Percentiles rank a stretch among this genome's conserved stretches.
phyloP scores from a whole-genome alignment of 2,888 invertebrate genomes.

The Erebia epiphron region DNA sequence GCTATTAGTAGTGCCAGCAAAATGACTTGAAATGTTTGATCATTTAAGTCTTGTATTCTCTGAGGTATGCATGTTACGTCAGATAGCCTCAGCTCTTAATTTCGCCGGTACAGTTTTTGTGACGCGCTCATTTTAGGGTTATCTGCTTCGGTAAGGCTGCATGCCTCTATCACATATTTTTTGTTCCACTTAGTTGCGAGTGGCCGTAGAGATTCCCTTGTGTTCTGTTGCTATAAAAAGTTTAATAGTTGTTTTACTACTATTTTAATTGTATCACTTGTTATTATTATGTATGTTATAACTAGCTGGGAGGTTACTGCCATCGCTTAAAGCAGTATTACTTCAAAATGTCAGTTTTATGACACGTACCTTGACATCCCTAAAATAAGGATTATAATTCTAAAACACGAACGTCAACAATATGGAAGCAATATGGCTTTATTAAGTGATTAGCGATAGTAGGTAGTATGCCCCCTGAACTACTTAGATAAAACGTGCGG shows the following conservation, averaged over 20 bases:
- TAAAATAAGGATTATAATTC: no score
- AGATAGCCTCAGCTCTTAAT: constrained; percentile 48
- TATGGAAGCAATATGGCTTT: no score
- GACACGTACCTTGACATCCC: no score
- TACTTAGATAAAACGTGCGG: no score
- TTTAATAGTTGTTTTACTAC: neutral
- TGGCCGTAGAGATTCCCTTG: constrained; percentile 37
- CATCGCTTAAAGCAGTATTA: no score
- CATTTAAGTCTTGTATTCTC: neutral
- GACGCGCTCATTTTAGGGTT: constrained; percentile 69
- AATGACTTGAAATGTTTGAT: neutral
- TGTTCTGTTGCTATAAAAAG: neutral
- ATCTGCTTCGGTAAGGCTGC: constrained; percentile 63
- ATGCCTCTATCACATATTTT: constrained; percentile 67
- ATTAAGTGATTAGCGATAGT: no score
- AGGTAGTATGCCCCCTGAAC: no score
- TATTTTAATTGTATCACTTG: neutral
- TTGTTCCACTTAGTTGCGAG: constrained; percentile 48
- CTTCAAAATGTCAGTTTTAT: no score
- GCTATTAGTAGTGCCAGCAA: neutral
- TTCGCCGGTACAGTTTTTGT: constrained; percentile 76
- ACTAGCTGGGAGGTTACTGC: no score
- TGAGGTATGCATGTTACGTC: neutral
- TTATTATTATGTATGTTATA: neutral
- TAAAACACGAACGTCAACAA: no score